Conservation (phyloP, 2,797 vertebrate species). For the Characodon lateralis region DNA sequence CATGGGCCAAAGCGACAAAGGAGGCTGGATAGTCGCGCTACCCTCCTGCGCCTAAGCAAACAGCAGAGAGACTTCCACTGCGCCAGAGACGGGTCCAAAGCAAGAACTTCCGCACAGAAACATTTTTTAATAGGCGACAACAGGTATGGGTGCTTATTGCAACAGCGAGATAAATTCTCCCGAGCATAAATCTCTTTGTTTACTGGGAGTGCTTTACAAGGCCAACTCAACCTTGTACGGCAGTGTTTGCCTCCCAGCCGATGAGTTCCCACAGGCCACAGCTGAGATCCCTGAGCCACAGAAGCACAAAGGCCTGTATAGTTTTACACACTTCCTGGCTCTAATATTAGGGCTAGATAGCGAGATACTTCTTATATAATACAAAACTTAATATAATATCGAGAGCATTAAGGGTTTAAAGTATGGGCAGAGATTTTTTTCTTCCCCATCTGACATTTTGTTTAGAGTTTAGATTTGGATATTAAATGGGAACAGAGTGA, state of each 20-base stretch:
- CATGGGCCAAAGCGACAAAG: constrained; percentile 50
- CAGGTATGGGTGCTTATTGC: constrained; percentile 59
- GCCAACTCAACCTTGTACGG: constrained; percentile 60
- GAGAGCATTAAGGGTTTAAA: neutral
- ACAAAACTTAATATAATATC: neutral
- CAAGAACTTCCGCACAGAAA: constrained; percentile 59
- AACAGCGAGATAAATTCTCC: constrained; percentile 41
- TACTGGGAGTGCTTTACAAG: constrained; percentile 58
- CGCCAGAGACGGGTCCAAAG: constrained; percentile 45
- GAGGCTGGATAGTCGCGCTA: constrained; percentile 47
- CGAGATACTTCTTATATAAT: constrained; percentile 10
- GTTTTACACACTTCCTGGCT: constrained; percentile 37
- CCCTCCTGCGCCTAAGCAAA: constrained; percentile 58
- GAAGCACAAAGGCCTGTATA: constrained; percentile 42
- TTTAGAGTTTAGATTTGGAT: neutral
- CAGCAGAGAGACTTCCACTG: constrained; percentile 56
- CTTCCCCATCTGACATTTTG: neutral
- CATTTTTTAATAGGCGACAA: constrained; percentile 69
- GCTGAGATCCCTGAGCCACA: constrained; percentile 54
- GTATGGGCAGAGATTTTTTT: no score
- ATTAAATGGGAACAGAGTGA: neutral
- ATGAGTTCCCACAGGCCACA: constrained; percentile 58
- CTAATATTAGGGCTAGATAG: constrained; percentile 11
- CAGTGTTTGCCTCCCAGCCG: constrained; percentile 51
- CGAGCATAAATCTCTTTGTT: constrained; percentile 43